phyloP scores from a whole-genome alignment of 2,797 vertebrate species.

The Merluccius polli region DNA sequence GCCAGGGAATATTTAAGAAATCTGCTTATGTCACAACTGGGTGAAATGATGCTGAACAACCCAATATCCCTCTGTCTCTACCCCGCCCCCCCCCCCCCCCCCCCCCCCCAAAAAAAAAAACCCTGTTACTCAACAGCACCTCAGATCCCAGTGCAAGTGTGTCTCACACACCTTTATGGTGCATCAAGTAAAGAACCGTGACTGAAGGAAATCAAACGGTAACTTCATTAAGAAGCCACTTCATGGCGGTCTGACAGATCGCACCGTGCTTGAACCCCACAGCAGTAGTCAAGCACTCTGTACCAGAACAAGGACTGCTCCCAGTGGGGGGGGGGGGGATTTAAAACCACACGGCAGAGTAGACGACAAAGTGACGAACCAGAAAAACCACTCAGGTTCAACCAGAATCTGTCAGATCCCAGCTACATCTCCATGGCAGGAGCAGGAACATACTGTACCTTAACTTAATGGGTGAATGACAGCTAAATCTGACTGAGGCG shows the following conservation, averaged over 20 bases:
- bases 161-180: constrained; percentile 6
- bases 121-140: constrained; percentile 10
- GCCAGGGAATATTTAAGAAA: neutral
- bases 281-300: constrained; percentile 52
- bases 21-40: neutral
- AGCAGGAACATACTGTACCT: constrained; percentile 26
- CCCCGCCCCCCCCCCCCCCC: too few species aligned
- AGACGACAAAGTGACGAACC: constrained; percentile 1
- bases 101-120: too few species aligned
- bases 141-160: neutral
- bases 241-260: constrained; percentile 52
- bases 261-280: constrained; percentile 37
- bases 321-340: constrained; percentile 16
- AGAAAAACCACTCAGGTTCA: constrained; percentile 42
- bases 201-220: constrained; percentile 41
- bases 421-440: constrained; percentile 46
- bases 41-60: neutral
- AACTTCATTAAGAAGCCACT: constrained; percentile 50
- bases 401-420: constrained; percentile 20
- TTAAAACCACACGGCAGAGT: constrained; percentile 26
- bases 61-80: neutral
- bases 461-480: constrained; percentile 43
- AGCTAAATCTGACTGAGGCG: constrained; percentile 59
- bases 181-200: constrained; percentile 24
- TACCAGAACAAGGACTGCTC: constrained; percentile 23